A percentile compares a stretch with the other conserved stretches of the same genome.
These are phyloP conservation scores for Probosciger aterrimus DNA, from an alignment of 2,113 vertebrate species.

Conservation along the genomic window DNA sequence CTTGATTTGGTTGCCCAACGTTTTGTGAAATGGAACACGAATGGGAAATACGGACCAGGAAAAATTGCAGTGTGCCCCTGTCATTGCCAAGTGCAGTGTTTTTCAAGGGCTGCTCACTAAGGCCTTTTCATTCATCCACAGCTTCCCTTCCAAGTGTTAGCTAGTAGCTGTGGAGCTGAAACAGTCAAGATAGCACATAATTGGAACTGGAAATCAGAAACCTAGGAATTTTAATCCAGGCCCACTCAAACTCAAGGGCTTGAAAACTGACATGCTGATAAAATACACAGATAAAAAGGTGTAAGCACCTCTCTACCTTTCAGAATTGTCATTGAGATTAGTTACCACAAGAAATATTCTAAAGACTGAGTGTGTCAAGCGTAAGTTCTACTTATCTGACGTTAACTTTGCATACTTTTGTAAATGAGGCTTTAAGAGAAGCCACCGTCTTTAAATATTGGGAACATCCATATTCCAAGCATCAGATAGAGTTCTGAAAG, in stretches of 20 bases:
- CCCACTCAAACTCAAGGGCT: background rate
- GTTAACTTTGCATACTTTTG: background rate
- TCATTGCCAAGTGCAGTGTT: background rate
- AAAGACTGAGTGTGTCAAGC: background rate
- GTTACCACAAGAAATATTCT: background rate
- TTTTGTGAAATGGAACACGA: background rate
- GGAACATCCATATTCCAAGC: background rate
- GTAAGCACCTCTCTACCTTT: background rate
- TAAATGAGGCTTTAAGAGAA: background rate
- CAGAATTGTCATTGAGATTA: background rate
- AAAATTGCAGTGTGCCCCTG: background rate
- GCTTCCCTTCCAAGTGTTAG: background rate
- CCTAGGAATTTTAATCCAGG: background rate
- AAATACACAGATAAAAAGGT: background rate
- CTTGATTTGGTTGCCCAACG: background rate
- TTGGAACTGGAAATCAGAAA: background rate
- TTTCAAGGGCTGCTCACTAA: background rate
- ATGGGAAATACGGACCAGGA: background rate
- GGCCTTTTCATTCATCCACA: background rate
- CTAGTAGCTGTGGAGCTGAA: background rate
- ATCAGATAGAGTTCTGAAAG: background rate
- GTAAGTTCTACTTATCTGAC: background rate
- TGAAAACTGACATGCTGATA: background rate
- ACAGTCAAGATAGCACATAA: background rate
- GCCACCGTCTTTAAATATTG: background rate